Conservation (phyloP, 2,113 vertebrate genomes). For the Balaeniceps rex region DNA sequence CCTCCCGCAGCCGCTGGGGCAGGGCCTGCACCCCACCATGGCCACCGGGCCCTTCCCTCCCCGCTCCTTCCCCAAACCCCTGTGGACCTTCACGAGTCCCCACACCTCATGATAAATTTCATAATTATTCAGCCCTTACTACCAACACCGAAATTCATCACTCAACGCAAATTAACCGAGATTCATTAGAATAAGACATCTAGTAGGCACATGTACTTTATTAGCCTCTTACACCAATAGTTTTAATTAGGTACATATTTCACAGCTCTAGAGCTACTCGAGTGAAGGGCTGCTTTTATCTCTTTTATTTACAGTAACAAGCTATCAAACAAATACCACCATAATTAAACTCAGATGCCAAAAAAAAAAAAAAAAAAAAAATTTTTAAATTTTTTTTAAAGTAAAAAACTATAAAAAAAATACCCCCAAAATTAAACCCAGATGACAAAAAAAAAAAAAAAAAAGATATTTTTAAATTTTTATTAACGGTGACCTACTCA, state of each 20-base stretch:
- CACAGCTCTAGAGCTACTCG: slow-evolving; percentile 88
- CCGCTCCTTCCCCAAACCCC: slow-evolving; percentile 75
- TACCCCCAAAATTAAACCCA: slow-evolving; percentile 78
- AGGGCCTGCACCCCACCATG: not conserved
- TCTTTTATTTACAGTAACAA: slow-evolving; percentile 90
- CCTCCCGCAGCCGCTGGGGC: not conserved
- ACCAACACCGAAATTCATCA: slow-evolving; percentile 91
- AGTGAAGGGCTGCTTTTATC: slow-evolving; percentile 88
- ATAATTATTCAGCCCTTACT: slow-evolving; percentile 92
- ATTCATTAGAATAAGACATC: slow-evolving; percentile 96
- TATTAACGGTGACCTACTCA: slow-evolving; percentile 52
- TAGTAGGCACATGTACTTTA: slow-evolving; percentile 95
- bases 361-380: not conserved
- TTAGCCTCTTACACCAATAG: slow-evolving; percentile 97
- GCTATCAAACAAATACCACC: slow-evolving; percentile 78
- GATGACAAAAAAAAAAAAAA: slow-evolving; percentile 41
- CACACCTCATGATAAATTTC: slow-evolving; percentile 90
- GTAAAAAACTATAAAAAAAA: slow-evolving; percentile 83
- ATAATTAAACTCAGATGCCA: slow-evolving; percentile 76
- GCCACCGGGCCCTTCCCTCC: too few species aligned
- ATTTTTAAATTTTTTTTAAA: slow-evolving; percentile 86
- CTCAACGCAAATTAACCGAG: slow-evolving; percentile 97
- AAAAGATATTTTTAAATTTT: not conserved
- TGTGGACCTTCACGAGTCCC: slow-evolving; percentile 85
- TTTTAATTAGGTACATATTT: slow-evolving; percentile 99